Conservation (phyloP, 2,888 invertebrate species). For the Mantis religiosa region DNA sequence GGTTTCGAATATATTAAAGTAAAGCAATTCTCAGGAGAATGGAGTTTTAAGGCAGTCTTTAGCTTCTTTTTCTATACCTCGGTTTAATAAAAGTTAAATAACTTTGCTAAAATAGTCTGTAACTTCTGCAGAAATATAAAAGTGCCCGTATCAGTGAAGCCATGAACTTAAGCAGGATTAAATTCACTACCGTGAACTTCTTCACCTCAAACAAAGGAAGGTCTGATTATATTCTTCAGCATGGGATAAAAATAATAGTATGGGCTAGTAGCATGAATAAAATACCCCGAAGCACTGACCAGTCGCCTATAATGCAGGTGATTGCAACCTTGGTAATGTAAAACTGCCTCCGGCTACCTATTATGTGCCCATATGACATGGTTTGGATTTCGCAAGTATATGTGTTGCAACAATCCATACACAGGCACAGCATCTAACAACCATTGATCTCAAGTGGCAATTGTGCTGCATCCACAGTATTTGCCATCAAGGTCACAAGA, state of each 20-base stretch:
- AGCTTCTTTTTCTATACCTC: too few species aligned
- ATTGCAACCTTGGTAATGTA: neutral
- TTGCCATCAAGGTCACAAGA: neutral
- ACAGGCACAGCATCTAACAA: neutral
- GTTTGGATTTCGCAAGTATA: neutral
- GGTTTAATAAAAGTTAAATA: too few species aligned
- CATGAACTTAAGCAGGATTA: too few species aligned
- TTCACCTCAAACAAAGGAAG: neutral
- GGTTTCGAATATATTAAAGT: too few species aligned
- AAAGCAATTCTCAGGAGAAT: too few species aligned
- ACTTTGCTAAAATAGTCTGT: too few species aligned
- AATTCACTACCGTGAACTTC: too few species aligned
- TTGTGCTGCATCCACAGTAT: neutral
- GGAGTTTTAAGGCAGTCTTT: too few species aligned
- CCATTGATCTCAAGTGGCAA: neutral
- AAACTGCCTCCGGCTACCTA: neutral
- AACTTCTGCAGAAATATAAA: too few species aligned
- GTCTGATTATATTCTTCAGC: neutral
- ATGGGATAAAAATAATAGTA: neutral
- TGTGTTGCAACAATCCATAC: neutral
- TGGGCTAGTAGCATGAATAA: neutral
- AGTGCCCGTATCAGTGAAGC: too few species aligned
- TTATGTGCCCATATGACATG: neutral
- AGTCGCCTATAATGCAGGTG: neutral
- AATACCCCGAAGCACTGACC: neutral